phyloP scores from a whole-genome alignment of 1,140 invertebrate genomes.

The Drosophila pseudoobscura region DNA sequence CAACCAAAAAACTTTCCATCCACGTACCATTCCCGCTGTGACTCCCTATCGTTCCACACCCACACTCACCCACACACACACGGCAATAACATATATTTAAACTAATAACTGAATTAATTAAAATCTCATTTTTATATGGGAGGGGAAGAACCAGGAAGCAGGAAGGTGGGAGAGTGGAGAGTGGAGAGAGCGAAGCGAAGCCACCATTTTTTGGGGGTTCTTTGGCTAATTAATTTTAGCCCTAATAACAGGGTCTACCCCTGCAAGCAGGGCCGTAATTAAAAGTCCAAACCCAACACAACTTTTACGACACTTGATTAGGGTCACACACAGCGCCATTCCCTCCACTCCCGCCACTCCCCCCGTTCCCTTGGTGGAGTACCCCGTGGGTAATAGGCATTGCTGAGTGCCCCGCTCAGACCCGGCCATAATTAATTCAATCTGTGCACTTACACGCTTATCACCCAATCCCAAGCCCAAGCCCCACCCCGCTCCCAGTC shows the following conservation, averaged over 20 bases:
- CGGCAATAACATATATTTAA: conserved; percentile 74
- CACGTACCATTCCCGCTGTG: conserved; percentile 9
- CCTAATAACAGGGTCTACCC: conserved; percentile 36
- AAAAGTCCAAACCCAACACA: conserved; percentile 56
- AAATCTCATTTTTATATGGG: conserved; percentile 71
- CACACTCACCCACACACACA: neutral
- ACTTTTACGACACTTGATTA: conserved; percentile 80
- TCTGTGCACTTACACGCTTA: conserved; percentile 82
- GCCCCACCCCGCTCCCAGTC: neutral
- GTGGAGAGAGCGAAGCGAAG: conserved; percentile 4
- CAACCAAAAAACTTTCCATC: conserved; percentile 38
- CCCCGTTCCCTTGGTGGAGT: neutral
- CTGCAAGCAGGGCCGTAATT: conserved; percentile 51
- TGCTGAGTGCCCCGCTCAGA: neutral
- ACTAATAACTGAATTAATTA: conserved; percentile 82
- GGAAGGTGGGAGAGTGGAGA: neutral
- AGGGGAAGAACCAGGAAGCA: conserved; percentile 2
- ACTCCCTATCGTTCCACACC: neutral
- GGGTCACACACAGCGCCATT: conserved; percentile 44
- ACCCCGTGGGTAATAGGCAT: neutral
- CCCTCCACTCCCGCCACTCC: conserved; percentile 4
- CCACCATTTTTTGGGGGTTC: conserved; percentile 22
- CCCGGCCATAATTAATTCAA: conserved; percentile 74
- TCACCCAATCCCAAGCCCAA: conserved; percentile 49
- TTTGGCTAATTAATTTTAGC: conserved; percentile 68